These are phyloP conservation scores for Autographa gamma DNA, from an alignment of 2,888 invertebrate genomes.

Conservation along the genomic window DNA sequence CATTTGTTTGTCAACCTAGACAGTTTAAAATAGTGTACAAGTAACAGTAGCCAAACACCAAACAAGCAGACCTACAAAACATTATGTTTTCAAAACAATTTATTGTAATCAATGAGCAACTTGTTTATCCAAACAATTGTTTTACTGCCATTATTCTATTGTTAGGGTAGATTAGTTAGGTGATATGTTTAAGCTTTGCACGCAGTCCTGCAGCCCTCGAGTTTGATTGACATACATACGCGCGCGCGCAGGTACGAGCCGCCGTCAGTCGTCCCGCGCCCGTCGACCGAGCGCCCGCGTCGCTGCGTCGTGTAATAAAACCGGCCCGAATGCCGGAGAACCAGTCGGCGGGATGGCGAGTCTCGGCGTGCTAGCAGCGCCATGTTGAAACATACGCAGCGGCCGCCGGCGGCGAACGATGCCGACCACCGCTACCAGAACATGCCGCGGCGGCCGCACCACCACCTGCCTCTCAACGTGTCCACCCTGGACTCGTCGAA, in stretches of 20 bases:
- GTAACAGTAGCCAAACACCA: constrained; percentile 20
- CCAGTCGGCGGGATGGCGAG: constrained; percentile 84
- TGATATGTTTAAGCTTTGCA: constrained; percentile 43
- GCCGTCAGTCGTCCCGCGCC: constrained; percentile 75
- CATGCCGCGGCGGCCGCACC: constrained; percentile 89
- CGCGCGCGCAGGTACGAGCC: constrained; percentile 73
- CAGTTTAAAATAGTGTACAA: constrained; percentile 15
- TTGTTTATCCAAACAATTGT: constrained; percentile 52
- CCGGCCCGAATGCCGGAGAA: constrained; percentile 80
- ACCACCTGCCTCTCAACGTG: constrained; percentile 91
- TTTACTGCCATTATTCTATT: constrained; percentile 67
- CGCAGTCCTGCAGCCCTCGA: constrained; percentile 66
- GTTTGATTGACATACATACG: constrained; percentile 81
- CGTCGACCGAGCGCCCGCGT: constrained; percentile 72
- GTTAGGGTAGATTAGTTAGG: constrained; percentile 68
- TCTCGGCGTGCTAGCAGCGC: constrained; percentile 80
- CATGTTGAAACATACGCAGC: constrained; percentile 93
- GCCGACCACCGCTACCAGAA: constrained; percentile 88
- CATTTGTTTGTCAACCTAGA: constrained; percentile 22
- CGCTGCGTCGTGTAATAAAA: constrained; percentile 58
- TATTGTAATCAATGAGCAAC: constrained; percentile 26
- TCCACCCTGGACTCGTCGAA: constrained; percentile 91
- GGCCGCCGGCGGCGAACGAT: constrained; percentile 87
- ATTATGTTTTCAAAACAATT: constrained; percentile 51
- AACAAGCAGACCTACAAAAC: constrained; percentile 29